Evolutionary conservation across 2,888 invertebrate species (phyloP).

Genomic region (Laspeyria flexula): DNA sequence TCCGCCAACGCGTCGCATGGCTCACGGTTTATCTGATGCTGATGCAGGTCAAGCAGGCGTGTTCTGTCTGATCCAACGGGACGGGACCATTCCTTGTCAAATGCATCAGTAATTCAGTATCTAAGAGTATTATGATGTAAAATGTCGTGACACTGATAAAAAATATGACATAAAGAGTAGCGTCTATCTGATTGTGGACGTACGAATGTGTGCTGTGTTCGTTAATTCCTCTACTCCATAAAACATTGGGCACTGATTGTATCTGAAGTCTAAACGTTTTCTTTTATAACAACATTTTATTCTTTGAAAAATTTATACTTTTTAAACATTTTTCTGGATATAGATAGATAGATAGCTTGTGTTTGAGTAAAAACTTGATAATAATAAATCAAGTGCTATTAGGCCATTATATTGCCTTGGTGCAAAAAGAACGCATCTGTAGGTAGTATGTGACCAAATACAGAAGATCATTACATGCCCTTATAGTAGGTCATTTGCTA

Average conservation of each 20-base stretch:
- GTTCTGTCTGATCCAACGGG: slow-evolving; percentile 32
- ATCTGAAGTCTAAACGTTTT: slow-evolving; percentile 11
- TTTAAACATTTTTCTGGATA: no score
- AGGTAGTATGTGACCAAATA: slow-evolving; percentile 29
- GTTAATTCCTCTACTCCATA: slow-evolving; percentile 35
- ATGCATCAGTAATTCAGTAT: slow-evolving; percentile 33
- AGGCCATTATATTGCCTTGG: slow-evolving; percentile 25
- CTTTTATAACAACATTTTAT: background rate
- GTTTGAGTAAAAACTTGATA: background rate
- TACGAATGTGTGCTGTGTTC: slow-evolving; percentile 25
- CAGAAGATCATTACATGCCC: slow-evolving; percentile 20
- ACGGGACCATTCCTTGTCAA: slow-evolving; percentile 39
- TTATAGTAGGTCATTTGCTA: slow-evolving; percentile 28
- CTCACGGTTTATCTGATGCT: slow-evolving; percentile 34
- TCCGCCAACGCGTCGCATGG: slow-evolving; percentile 43
- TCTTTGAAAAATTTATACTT: no score
- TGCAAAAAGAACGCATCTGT: slow-evolving; percentile 22
- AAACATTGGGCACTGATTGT: slow-evolving; percentile 24
- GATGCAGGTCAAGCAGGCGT: background rate
- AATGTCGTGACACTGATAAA: slow-evolving; percentile 43
- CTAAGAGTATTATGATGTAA: slow-evolving; percentile 39
- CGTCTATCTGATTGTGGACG: slow-evolving; percentile 34
- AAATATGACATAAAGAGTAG: slow-evolving; percentile 32
- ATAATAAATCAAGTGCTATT: slow-evolving; percentile 18
- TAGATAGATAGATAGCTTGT: no score